Evolutionary conservation across 2,888 invertebrate genomes (phyloP), one percentile per base, ranked within the genome.

Genomic region (Allacma fusca): DNA sequence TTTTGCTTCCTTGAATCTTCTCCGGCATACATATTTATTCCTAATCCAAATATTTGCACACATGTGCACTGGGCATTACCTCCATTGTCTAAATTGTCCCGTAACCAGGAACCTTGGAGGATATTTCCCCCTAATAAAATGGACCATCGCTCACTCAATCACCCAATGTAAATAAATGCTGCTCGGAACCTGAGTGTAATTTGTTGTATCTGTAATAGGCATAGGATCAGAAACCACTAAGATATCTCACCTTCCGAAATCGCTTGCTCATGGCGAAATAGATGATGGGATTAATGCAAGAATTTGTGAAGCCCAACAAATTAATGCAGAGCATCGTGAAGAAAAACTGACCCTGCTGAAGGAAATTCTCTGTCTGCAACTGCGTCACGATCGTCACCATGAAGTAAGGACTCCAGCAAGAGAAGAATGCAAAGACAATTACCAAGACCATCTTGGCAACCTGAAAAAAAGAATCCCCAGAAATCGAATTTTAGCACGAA

Each of bases 361-460:
- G 84, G 80, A 87, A 88, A 78, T 86, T 87, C 62, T 82, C 81
- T 7, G 81, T 76, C 79, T 87, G 86, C 1, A 87, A 83, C 80
- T 87, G 87, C 5, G 87, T 87, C 13, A 88, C 81, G n/a, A 87
- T 84, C 29, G 85, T 86, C 12, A 88, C 86, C n/a, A 87, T 78
- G 80, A 88, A 88, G 78, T 87, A 87, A 0, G 88, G 88, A 1
- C 87, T 87, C 88, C 88, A 88, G 64, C 86, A 86, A 24, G 87
- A 83, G 23, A 87, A 85, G 79, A 87, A 88, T 0, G 87, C 86
- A 13, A 86, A 78, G 0, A 87, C 87, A 13, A 88, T 86, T 9
- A 88, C 86, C 57, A 88, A 84, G 16, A 88, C 86, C 87, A 88
- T 88, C 79, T 87, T 85, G 7, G 88, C 88, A 19, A 88, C 87